Evolutionary conservation across 2,888 invertebrate genomes (phyloP).

Genomic region (Drosophila mulleri): DNA sequence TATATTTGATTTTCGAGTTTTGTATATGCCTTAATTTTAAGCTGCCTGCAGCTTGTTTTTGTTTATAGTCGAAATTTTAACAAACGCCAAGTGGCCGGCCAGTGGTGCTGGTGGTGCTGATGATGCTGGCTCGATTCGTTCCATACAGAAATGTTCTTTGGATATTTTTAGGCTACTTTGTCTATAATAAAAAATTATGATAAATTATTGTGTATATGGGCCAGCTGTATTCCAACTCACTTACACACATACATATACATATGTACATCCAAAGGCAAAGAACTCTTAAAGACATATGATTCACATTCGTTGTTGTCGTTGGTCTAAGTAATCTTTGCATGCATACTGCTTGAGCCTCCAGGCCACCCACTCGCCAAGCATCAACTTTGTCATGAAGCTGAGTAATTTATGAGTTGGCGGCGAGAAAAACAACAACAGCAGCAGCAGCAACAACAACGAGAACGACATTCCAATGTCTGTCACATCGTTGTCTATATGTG

Average conservation of each 20-base stretch:
- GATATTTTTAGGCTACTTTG: constrained; percentile 40
- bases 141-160: constrained; percentile 10
- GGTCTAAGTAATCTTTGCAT: constrained; percentile 24
- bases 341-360: constrained; percentile 5
- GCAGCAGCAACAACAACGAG: background rate
- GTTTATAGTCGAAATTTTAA: constrained; percentile 46
- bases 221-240: constrained; percentile 35
- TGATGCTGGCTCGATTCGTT: constrained; percentile 18
- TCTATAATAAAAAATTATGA: constrained; percentile 53
- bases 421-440: constrained; percentile 1
- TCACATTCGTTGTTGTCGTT: constrained; percentile 23
- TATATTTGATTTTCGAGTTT: constrained; percentile 27
- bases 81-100: constrained; percentile 37
- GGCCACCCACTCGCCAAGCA: constrained; percentile 1
- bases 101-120: too few relatives aligned
- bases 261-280: background rate
- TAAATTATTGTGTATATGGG: constrained; percentile 46
- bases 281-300: constrained; percentile 10
- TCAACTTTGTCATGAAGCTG: constrained; percentile 26
- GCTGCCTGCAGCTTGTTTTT: constrained; percentile 54
- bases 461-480: constrained; percentile 26
- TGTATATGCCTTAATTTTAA: constrained; percentile 46
- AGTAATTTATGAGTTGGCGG: constrained; percentile 47
- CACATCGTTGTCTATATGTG: constrained; percentile 9
- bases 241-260: background rate